Evolutionary conservation across 2,113 vertebrate species (phyloP).

Genomic region (Zosterops hypoxanthus): DNA sequence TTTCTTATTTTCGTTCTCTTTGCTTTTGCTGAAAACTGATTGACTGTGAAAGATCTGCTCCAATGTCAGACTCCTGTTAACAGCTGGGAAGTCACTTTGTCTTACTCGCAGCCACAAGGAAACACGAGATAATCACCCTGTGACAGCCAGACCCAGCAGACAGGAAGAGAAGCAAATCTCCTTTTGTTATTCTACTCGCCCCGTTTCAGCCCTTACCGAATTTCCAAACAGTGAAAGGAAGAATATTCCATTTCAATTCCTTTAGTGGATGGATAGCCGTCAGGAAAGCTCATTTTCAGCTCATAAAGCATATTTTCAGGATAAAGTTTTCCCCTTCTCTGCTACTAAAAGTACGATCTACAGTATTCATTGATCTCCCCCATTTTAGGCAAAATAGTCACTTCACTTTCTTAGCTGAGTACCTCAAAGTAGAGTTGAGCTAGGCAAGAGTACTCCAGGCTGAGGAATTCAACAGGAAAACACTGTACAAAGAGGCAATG

Average conservation of each 20-base stretch:
- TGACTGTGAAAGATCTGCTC: constrained; percentile 46
- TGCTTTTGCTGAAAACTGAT: neutral
- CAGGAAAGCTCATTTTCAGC: neutral
- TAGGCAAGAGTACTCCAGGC: neutral
- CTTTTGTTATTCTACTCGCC: neutral
- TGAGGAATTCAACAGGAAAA: neutral
- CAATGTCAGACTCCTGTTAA: constrained; percentile 29
- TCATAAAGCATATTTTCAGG: neutral
- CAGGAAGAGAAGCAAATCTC: neutral
- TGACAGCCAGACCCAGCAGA: constrained; percentile 33
- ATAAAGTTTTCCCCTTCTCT: neutral
- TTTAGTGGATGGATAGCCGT: neutral
- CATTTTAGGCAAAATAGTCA: neutral
- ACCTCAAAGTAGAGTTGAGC: neutral
- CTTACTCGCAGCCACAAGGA: constrained; percentile 32
- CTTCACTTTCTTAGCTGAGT: neutral
- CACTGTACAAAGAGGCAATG: neutral
- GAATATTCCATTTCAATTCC: neutral
- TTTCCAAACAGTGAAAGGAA: neutral
- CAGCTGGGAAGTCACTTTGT: constrained; percentile 52
- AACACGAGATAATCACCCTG: constrained; percentile 46
- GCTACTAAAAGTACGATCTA: neutral
- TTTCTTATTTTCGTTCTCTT: constrained; percentile 23
- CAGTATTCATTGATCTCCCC: neutral
- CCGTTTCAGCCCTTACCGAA: neutral